Evolutionary conservation across 2,113 vertebrate species (phyloP).

Genomic region (Clarias gariepinus): DNA sequence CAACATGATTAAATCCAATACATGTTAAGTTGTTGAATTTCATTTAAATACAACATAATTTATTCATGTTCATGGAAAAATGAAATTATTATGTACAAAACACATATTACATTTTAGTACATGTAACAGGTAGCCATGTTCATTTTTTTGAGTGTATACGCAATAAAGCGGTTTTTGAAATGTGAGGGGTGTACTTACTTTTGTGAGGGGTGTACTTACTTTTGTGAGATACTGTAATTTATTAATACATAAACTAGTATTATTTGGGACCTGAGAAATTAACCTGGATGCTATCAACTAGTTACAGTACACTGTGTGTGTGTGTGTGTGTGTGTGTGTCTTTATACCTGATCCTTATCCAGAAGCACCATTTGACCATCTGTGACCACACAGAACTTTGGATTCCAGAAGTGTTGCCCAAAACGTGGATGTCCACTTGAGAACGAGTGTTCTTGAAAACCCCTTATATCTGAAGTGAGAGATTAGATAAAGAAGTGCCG

Average conservation of each 20-base stretch:
- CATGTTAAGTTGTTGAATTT: no score
- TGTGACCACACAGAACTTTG: slow-evolving; percentile 67
- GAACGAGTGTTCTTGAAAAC: slow-evolving; percentile 63
- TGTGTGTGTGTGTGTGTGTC: neutral
- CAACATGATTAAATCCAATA: no score
- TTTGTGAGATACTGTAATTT: no score
- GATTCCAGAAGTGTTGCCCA: slow-evolving; percentile 70
- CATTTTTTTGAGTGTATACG: no score
- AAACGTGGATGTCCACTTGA: slow-evolving; percentile 69
- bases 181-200: no score
- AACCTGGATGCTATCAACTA: neutral
- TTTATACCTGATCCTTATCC: slow-evolving; percentile 71
- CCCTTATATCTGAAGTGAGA: slow-evolving; percentile 60
- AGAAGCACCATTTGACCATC: slow-evolving; percentile 75
- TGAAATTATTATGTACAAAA: no score
- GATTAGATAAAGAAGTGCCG: neutral
- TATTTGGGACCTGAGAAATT: neutral
- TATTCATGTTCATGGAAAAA: no score
- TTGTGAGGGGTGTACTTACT: no score
- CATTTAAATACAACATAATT: no score
- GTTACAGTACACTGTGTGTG: neutral
- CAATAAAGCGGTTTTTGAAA: no score
- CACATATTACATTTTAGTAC: no score
- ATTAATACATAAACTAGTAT: neutral
- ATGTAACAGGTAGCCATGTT: no score